These are phyloP conservation scores for Stomatorhinus ivindoensis DNA, from an alignment of 2,113 vertebrate species.

Conservation along the genomic window DNA sequence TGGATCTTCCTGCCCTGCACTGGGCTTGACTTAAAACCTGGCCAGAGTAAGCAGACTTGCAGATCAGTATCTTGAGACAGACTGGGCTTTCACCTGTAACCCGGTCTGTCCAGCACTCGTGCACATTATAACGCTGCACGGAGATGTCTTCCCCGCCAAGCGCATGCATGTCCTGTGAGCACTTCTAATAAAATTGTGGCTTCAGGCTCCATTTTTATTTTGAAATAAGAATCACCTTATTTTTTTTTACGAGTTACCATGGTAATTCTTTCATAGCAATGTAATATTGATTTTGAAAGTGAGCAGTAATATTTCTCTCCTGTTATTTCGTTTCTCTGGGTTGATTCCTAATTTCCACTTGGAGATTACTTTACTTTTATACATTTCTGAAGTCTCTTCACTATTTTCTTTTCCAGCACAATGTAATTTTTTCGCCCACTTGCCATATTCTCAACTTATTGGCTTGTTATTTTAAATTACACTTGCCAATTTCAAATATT, in stretches of 20 bases:
- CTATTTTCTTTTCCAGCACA: conserved; percentile 66
- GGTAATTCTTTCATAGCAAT: conserved; percentile 95
- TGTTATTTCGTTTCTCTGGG: conserved; percentile 95
- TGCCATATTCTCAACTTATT: conserved; percentile 94
- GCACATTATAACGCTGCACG: conserved; percentile 81
- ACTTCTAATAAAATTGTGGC: conserved; percentile 95
- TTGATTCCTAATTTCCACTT: conserved; percentile 99
- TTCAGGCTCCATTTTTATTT: conserved; percentile 96
- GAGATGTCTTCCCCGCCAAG: conserved; percentile 88
- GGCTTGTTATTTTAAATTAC: conserved; percentile 97
- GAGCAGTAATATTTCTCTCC: conserved; percentile 99
- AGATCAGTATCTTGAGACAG: background rate
- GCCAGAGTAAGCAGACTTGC: background rate
- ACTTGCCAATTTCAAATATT: conserved; percentile 97
- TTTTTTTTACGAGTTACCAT: conserved; percentile 99
- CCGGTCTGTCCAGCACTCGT: conserved; percentile 76
- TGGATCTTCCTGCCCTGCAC: conserved; percentile 42
- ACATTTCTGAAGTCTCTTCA: conserved; percentile 95
- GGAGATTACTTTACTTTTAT: conserved; percentile 99
- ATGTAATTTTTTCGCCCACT: conserved; percentile 90
- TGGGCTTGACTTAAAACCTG: conserved; percentile 33
- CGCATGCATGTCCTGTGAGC: conserved; percentile 80
- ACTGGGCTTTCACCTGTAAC: conserved; percentile 61
- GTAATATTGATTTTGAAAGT: conserved; percentile 99
- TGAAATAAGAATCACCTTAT: conserved; percentile 99